Conservation (phyloP, 2,888 invertebrate species). For the Patella depressa region DNA sequence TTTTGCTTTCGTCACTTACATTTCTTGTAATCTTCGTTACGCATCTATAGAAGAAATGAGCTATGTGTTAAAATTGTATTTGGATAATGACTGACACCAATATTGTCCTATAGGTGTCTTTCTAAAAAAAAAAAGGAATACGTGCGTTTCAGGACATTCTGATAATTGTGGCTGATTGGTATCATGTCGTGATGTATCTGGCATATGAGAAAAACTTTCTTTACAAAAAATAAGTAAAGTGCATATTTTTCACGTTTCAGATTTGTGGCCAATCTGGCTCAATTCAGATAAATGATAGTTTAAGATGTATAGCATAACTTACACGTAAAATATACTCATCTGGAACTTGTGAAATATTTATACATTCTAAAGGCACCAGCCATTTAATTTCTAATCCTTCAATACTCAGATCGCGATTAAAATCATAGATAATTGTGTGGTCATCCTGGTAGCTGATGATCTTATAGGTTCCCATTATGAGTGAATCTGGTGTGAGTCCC, state of each 20-base stretch:
- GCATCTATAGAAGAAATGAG: too few relatives aligned
- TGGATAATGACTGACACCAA: too few relatives aligned
- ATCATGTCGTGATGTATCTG: not conserved
- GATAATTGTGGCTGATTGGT: not conserved
- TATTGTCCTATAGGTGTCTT: too few relatives aligned
- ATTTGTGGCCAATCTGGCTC: too few relatives aligned
- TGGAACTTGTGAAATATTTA: conserved; percentile 13
- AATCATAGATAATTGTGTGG: not conserved
- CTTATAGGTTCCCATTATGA: conserved; percentile 2
- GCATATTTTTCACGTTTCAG: not conserved
- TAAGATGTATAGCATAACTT: not conserved
- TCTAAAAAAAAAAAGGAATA: too few relatives aligned
- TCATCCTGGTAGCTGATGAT: conserved; percentile 18
- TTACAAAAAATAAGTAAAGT: not conserved
- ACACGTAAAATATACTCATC: conserved; percentile 8
- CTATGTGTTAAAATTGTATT: too few relatives aligned
- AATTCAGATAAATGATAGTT: not conserved
- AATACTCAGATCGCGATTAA: conserved; percentile 1
- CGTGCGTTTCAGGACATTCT: too few relatives aligned
- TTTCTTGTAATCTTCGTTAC: too few relatives aligned
- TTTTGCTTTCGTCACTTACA: too few relatives aligned
- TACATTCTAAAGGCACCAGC: conserved; percentile 4
- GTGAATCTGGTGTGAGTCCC: conserved; percentile 15
- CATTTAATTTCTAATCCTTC: conserved; percentile 18
- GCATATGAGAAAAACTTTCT: not conserved